Conservation (phyloP, 1,140 invertebrate genomes). For the Panagrolaimus sp. region DNA sequence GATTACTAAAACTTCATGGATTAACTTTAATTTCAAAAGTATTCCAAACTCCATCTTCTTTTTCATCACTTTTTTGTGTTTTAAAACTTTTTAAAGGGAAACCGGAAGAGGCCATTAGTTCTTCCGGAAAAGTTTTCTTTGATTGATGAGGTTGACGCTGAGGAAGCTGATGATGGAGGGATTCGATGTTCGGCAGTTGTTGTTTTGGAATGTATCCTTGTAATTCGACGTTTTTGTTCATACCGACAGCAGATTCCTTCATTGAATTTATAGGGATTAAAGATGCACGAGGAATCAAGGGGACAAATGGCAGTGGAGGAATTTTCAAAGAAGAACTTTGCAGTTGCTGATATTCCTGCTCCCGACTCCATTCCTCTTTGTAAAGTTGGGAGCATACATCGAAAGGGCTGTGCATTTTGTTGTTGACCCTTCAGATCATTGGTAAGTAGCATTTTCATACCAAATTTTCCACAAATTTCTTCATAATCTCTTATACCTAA, state of each 20-base stretch:
- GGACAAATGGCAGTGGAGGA: neutral
- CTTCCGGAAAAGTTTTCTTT: too few species aligned
- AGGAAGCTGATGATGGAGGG: too few species aligned
- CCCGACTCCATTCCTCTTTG: neutral
- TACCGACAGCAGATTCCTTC: constrained; percentile 7
- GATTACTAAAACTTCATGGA: too few species aligned
- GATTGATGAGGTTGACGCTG: too few species aligned
- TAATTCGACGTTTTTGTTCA: too few species aligned
- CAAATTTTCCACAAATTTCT: constrained; percentile 8
- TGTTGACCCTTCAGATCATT: neutral
- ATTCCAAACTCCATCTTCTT: too few species aligned
- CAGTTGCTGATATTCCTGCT: neutral
- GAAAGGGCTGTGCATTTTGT: constrained; percentile 1
- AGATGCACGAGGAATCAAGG: neutral
- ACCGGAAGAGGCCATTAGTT: too few species aligned
- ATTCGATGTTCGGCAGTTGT: too few species aligned
- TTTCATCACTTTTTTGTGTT: too few species aligned
- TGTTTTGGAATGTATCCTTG: too few species aligned
- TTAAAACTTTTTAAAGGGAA: too few species aligned
- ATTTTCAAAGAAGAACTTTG: neutral
- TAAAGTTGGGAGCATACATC: constrained; percentile 6
- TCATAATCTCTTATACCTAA: neutral
- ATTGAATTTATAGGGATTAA: neutral
- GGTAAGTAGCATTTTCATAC: constrained; percentile 11
- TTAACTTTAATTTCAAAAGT: too few species aligned